Evolutionary conservation across 1,140 invertebrate species (phyloP).

Genomic region (Pseudomyrmex cubaensis): DNA sequence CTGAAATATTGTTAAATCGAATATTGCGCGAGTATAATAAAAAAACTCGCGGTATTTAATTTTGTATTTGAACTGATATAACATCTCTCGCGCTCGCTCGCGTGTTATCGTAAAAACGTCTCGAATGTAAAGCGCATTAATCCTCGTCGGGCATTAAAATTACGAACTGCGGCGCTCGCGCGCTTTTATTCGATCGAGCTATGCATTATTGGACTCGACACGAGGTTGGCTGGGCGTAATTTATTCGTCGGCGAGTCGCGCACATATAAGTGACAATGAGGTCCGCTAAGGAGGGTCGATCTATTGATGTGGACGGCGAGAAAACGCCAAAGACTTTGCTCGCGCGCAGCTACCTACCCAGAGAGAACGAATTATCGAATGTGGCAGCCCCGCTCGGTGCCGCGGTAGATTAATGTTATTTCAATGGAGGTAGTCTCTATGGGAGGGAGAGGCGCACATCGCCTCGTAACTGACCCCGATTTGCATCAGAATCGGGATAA

Average conservation of each 20-base stretch:
- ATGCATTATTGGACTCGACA: conserved; percentile 42
- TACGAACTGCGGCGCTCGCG: conserved; percentile 19
- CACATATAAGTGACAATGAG: conserved; percentile 62
- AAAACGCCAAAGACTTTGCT: conserved; percentile 53
- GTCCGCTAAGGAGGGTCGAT: conserved; percentile 39
- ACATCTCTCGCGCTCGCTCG: not conserved
- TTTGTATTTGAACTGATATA: conserved; percentile 25
- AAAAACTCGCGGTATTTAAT: not conserved
- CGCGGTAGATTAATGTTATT: conserved; percentile 81
- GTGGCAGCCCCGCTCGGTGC: conserved; percentile 73
- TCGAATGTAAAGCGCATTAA: conserved; percentile 4
- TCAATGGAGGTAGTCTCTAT: conserved; percentile 67
- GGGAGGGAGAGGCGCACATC: conserved; percentile 47
- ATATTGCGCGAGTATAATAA: conserved; percentile 10
- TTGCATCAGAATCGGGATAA: conserved; percentile 77
- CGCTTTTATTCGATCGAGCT: conserved; percentile 37
- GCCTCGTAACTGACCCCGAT: conserved; percentile 77
- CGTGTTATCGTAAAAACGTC: conserved; percentile 29
- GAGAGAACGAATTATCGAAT: conserved; percentile 72
- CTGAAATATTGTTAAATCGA: conserved; percentile 2
- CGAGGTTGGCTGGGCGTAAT: conserved; percentile 59
- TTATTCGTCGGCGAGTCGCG: conserved; percentile 57
- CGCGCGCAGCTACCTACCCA: conserved; percentile 26
- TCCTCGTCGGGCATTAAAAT: conserved; percentile 42
- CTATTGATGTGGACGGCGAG: conserved; percentile 58